phyloP scores from a whole-genome alignment of 37 sponge, comb jelly and placozoan genomes.

The Spongilla lacustris region DNA sequence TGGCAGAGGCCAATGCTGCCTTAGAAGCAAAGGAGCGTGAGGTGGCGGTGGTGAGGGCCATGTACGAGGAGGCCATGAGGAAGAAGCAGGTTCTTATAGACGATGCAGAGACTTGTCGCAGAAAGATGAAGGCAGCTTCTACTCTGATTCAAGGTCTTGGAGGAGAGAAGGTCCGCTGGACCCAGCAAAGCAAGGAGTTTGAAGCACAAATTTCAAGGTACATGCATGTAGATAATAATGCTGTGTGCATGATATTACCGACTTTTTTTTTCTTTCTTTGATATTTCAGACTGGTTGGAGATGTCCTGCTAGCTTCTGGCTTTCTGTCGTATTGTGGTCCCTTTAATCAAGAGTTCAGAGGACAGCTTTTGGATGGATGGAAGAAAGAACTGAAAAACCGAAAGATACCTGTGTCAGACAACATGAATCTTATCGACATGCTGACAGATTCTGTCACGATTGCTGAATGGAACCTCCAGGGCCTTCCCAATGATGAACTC shows the following conservation, averaged over 20 bases:
- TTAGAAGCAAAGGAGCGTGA: constrained; percentile 94
- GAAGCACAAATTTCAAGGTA: constrained; percentile 86
- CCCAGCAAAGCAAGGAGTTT: constrained; percentile 96
- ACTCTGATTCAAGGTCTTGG: constrained; percentile 96
- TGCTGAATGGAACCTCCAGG: constrained; percentile 98
- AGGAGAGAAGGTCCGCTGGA: constrained; percentile 98
- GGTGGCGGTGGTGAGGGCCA: constrained; percentile 89
- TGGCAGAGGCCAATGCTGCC: constrained; percentile 88
- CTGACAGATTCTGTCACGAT: constrained; percentile 84
- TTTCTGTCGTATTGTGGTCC: constrained; percentile 99
- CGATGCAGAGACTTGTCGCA: constrained; percentile 95
- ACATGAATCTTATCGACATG: constrained; percentile 89
- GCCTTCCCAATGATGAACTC: constrained; percentile 98
- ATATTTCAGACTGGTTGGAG: constrained; percentile 86
- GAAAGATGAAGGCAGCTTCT: constrained; percentile 97
- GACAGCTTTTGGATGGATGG: constrained; percentile 81
- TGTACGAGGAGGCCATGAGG: constrained; percentile 96
- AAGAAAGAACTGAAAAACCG: constrained; percentile 84
- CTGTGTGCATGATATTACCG: not conserved
- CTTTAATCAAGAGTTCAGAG: constrained; percentile 99
- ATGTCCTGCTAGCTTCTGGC: constrained; percentile 94
- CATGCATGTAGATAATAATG: not conserved
- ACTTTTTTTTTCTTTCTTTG: not conserved
- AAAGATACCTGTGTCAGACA: constrained; percentile 80
- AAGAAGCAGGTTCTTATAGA: constrained; percentile 93